Conservation (phyloP, 1,140 invertebrate species). For the Mesaphorura yosii region DNA sequence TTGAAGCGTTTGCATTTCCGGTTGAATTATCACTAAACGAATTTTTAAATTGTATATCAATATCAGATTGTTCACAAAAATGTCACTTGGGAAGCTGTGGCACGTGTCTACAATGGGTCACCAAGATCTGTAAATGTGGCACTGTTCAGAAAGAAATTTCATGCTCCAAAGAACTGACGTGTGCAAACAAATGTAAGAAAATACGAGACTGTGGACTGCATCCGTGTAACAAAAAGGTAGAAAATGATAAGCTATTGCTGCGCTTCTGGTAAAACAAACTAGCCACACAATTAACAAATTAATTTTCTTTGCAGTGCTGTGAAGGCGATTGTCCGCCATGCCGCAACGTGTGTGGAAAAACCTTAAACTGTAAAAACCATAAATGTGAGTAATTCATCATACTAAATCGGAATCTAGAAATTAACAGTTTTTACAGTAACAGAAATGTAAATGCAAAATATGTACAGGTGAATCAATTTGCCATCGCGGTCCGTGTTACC, state of each 20-base stretch:
- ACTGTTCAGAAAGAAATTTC: slow-evolving; percentile 66
- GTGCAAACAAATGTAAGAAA: slow-evolving; percentile 77
- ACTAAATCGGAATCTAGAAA: no score
- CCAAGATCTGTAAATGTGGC: slow-evolving; percentile 71
- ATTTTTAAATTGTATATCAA: no score
- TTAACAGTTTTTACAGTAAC: no score
- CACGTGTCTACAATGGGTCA: slow-evolving; percentile 59
- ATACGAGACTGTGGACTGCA: slow-evolving; percentile 72
- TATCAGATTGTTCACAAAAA: no score
- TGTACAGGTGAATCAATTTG: slow-evolving; percentile 12
- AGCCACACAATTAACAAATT: no score
- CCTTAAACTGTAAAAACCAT: slow-evolving; percentile 49
- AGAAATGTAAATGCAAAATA: no score
- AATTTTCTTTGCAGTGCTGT: slow-evolving; percentile 52
- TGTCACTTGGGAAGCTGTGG: slow-evolving; percentile 25
- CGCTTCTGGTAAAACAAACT: no score
- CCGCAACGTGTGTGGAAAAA: slow-evolving; percentile 65
- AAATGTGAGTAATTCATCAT: slow-evolving; percentile 78
- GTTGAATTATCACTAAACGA: no score
- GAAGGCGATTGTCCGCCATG: slow-evolving; percentile 71
- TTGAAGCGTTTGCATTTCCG: no score
- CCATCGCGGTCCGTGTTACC: slow-evolving; percentile 80
- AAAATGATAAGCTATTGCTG: background rate
- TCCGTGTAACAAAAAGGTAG: slow-evolving; percentile 70
- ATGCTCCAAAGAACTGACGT: slow-evolving; percentile 76